Evolutionary conservation across 2,888 invertebrate species (phyloP).

Genomic region (Poecilus cupreus): DNA sequence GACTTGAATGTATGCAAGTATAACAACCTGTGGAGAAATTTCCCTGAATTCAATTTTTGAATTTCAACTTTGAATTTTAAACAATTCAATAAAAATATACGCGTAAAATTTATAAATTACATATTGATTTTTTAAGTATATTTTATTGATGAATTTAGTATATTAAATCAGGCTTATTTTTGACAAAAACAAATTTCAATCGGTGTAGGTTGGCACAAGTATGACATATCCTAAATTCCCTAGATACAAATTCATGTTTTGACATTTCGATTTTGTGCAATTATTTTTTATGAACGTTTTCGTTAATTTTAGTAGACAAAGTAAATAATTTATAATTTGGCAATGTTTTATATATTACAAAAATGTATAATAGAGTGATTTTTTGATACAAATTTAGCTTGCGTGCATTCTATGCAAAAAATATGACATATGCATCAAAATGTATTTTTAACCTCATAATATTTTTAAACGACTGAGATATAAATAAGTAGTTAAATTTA

Average conservation of each 20-base stretch:
- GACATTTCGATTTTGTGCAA: neutral
- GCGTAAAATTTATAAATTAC: neutral
- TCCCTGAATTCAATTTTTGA: neutral
- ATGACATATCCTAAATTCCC: neutral
- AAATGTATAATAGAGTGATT: neutral
- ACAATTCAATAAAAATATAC: too few species aligned
- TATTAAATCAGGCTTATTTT: neutral
- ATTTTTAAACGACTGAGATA: slow-evolving; percentile 40
- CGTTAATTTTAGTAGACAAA: too few species aligned
- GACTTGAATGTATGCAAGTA: neutral
- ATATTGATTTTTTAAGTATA: neutral
- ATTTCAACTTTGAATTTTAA: neutral
- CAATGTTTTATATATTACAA: neutral
- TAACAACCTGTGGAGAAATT: neutral
- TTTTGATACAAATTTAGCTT: neutral
- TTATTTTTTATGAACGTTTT: neutral
- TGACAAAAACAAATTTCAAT: neutral
- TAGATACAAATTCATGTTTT: neutral
- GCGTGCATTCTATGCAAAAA: slow-evolving; percentile 9
- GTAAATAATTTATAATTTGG: neutral
- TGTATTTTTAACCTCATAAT: slow-evolving; percentile 36
- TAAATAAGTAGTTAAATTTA: slow-evolving; percentile 11
- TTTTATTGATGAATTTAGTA: neutral
- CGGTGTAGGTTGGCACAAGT: neutral
- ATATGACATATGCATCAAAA: slow-evolving; percentile 22